These are phyloP conservation scores for Caradrina kadenii DNA, from an alignment of 2,888 invertebrate genomes.

Conservation along the genomic window DNA sequence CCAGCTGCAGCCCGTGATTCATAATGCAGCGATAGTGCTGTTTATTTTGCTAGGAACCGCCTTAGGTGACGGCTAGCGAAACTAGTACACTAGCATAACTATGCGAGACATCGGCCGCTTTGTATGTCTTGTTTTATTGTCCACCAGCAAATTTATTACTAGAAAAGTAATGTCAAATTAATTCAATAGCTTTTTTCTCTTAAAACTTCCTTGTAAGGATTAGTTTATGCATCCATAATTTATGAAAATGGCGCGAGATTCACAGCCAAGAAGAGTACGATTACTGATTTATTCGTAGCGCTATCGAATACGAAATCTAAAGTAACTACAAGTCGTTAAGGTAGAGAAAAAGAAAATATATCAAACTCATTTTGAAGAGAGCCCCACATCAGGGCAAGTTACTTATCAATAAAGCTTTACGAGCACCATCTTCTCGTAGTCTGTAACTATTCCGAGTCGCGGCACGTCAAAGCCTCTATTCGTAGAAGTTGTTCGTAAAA, in stretches of 20 bases:
- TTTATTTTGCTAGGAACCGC: conserved; percentile 77
- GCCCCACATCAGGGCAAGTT: conserved; percentile 62
- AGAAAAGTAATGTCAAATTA: conserved; percentile 55
- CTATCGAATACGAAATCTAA: conserved; percentile 53
- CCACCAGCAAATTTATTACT: conserved; percentile 49
- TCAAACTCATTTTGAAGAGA: conserved; percentile 53
- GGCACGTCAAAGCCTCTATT: conserved; percentile 87
- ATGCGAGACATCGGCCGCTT: conserved; percentile 62
- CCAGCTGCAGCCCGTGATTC: conserved; percentile 82
- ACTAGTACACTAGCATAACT: conserved; percentile 32
- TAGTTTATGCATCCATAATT: conserved; percentile 40
- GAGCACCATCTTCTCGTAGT: conserved; percentile 72
- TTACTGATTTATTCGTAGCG: conserved; percentile 45
- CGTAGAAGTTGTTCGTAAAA: conserved; percentile 86
- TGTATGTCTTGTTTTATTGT: conserved; percentile 43
- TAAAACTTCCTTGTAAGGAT: conserved; percentile 46
- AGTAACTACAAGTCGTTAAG: conserved; percentile 52
- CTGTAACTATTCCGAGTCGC: conserved; percentile 77
- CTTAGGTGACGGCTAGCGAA: conserved; percentile 62
- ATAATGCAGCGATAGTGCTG: conserved; percentile 77
- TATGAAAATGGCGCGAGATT: conserved; percentile 41
- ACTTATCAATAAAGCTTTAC: conserved; percentile 80
- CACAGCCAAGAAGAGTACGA: conserved; percentile 26
- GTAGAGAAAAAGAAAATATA: conserved; percentile 54
- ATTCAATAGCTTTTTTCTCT: conserved; percentile 48